Base-by-base conservation (phyloP, 2,888 invertebrate species). In the Agrochola macilenta region DNA sequence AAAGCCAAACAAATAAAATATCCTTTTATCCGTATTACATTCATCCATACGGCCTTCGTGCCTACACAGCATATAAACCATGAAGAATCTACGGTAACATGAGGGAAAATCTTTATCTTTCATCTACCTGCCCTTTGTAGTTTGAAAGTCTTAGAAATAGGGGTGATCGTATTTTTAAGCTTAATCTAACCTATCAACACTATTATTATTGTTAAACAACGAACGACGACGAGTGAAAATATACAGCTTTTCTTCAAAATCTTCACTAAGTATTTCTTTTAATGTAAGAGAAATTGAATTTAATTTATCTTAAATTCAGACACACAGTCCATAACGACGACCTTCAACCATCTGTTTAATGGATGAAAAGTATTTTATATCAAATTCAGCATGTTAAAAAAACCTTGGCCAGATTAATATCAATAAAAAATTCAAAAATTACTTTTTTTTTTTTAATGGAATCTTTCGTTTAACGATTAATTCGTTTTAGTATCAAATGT, bases 1-100 rank as follows among this genome's bases (percentile, higher is more conserved):
- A 80, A 69, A 65, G 58, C 72, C 43, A 76, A 86, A 79, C 76
- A 60, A 88, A 88, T 77, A 88, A 74, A 83, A 83, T 80, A 80
- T 63, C 63, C 60, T 63, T 57, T 78, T 80, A 79, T 78, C 76
- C 70, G 26, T 66, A 78, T 75, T 78, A 78, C 73, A 76, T 87
- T 76, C 69, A 73, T 78, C 69, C 78, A 12, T 52, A 61, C 58
- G 65, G 52, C 69, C 63, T 69, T 85, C 65, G 58, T 72, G 60
- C 69, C 69, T 49, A 39, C 54, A 65, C 64, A 64, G 14, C 54
- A 63, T 35, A 63, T 69, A 72, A 71, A 75, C 49, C 52, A 65
- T 46, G 52, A 58, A 68, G 58, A 63, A 52, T 69, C 54, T 26
- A 35, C 20, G 30, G 14, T 73, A 66, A 30, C 35, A 61, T 64